Conservation (phyloP, 2,888 invertebrate genomes). For the Epirrhoe alternata region DNA sequence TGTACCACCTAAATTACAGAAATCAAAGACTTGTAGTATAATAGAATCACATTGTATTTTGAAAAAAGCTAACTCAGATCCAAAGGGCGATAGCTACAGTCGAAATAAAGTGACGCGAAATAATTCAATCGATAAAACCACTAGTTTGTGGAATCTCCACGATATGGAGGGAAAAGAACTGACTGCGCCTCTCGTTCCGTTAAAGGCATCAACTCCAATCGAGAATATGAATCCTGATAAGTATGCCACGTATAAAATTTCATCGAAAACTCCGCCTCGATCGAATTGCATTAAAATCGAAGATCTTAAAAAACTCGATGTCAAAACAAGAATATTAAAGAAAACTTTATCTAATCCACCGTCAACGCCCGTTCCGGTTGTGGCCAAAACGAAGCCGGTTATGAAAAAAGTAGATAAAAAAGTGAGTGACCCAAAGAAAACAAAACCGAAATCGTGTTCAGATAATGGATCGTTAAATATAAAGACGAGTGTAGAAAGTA, state of each 20-base stretch:
- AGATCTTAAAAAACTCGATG: conserved; percentile 81
- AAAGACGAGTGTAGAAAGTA: conserved; percentile 66
- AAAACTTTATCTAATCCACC: conserved; percentile 84
- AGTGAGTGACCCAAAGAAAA: conserved; percentile 73
- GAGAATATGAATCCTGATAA: conserved; percentile 79
- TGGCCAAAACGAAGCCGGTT: conserved; percentile 74
- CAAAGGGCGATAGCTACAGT: conserved; percentile 65
- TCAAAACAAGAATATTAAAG: conserved; percentile 83
- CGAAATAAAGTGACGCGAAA: conserved; percentile 73
- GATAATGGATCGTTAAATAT: conserved; percentile 76
- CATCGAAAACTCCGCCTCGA: conserved; percentile 72
- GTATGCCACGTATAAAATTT: conserved; percentile 82
- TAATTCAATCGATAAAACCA: conserved; percentile 83
- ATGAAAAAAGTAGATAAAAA: conserved; percentile 77
- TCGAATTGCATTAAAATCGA: conserved; percentile 73
- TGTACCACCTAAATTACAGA: conserved; percentile 86
- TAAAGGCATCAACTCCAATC: conserved; percentile 58
- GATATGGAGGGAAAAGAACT: conserved; percentile 83
- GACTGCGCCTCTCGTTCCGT: conserved; percentile 72
- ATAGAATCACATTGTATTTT: conserved; percentile 89
- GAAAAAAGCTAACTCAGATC: conserved; percentile 84
- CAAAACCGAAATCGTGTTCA: conserved; percentile 70
- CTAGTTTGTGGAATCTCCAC: conserved; percentile 85
- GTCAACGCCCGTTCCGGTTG: conserved; percentile 79
- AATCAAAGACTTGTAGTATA: conserved; percentile 89